Evolutionary conservation across 2,113 vertebrate genomes (phyloP).

Genomic region (Ivindomyrus marchei): DNA sequence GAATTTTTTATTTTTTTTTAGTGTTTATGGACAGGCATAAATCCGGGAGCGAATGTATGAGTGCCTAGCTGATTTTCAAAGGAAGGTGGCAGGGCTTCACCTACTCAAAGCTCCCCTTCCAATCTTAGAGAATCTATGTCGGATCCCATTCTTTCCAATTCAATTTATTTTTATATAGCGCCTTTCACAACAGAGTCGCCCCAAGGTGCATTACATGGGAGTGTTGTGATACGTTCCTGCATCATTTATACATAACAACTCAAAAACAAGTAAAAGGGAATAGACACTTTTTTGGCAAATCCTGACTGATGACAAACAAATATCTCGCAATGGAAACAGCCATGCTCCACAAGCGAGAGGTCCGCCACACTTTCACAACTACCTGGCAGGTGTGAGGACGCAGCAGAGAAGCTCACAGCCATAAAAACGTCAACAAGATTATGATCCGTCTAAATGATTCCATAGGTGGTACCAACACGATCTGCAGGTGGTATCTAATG

Average conservation of each 20-base stretch:
- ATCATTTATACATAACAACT: not conserved
- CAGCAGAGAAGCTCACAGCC: not conserved
- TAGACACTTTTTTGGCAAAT: not conserved
- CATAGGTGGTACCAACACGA: not conserved
- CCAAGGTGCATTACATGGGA: not conserved
- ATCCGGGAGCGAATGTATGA: not conserved
- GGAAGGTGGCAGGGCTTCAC: not conserved
- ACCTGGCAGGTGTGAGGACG: not conserved
- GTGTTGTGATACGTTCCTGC: not conserved
- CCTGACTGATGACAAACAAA: not conserved
- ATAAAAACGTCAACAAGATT: slow-evolving; percentile 1
- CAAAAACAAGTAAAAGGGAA: not conserved
- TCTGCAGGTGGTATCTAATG: not conserved
- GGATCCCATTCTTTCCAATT: not conserved
- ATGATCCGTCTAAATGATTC: not conserved
- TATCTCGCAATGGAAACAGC: not conserved
- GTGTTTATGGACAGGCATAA: not conserved
- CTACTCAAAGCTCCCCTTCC: not conserved
- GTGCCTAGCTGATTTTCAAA: not conserved
- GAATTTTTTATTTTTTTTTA: not conserved
- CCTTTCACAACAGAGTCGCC: not conserved
- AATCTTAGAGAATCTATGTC: not conserved
- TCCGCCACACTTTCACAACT: not conserved
- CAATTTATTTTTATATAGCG: not conserved
- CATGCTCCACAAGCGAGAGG: not conserved